Percentiles rank a stretch among this genome's conserved stretches.
These are phyloP conservation scores for Orientallactaga sibirica DNA, from an alignment of 2,797 vertebrate genomes.

Conservation along the genomic window DNA sequence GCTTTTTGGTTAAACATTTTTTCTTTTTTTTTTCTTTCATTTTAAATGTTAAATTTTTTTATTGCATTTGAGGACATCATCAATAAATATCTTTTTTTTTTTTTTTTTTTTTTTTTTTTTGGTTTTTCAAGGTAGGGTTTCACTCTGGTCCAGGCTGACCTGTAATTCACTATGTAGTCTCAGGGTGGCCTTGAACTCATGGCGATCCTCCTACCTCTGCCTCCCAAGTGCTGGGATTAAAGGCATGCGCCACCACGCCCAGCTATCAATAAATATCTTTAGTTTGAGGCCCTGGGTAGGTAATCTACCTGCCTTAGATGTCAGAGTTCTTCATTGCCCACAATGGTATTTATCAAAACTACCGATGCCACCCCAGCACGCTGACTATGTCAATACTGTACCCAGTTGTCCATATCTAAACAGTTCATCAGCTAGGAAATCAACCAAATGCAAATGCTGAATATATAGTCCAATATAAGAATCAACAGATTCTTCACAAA, in stretches of 20 bases:
- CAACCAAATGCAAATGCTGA: conserved; percentile 81
- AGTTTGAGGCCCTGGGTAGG: conserved; percentile 71
- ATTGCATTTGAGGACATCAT: conserved; percentile 84
- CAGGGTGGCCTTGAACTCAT: too few species aligned
- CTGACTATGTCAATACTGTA: conserved; percentile 76
- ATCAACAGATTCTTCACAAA: conserved; percentile 88
- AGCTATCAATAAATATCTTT: conserved; percentile 53
- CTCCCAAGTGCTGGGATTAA: too few species aligned
- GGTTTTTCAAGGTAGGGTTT: too few species aligned
- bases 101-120: too few species aligned
- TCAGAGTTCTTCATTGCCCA: conserved; percentile 85
- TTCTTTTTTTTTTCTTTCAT: too few species aligned
- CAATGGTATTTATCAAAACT: conserved; percentile 85
- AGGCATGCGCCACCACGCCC: too few species aligned
- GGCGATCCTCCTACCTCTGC: too few species aligned
- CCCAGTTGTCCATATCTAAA: conserved; percentile 72
- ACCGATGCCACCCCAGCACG: conserved; percentile 69
- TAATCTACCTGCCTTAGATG: conserved; percentile 70
- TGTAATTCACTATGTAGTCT: too few species aligned
- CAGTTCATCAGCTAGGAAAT: conserved; percentile 79
- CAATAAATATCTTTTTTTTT: conserved; percentile 65
- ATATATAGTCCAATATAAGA: conserved; percentile 79
- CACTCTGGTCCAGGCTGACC: too few species aligned
- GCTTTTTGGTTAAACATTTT: not conserved
- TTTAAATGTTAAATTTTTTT: conserved; percentile 55